Evolutionary conservation across 1,140 invertebrate genomes (phyloP), one percentile per base, ranked within the genome.

Genomic region (Formica exsecta): DNA sequence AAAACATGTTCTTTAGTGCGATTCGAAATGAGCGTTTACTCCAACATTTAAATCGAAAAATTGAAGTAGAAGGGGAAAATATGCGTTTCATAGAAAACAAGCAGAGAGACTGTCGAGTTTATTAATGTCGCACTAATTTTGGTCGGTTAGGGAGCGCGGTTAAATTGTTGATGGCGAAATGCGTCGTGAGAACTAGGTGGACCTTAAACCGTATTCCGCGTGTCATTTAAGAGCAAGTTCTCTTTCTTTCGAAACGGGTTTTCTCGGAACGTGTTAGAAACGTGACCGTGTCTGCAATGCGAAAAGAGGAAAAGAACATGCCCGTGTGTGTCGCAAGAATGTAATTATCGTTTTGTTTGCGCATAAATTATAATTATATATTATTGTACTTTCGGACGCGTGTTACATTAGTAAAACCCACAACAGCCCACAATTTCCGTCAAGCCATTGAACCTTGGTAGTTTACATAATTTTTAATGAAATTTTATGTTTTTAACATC

Each of bases 141-240:
- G 22, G 32, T 54, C 48, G 32, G 3, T 22, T 68, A 44, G 65
- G 61, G 16, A 65, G 29, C 3, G 32, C 64, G 48, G 54, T 54
- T 86, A 86, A 44, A 41, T 29, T 32, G 73, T 4, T 9, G 54
- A 81, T 89, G 86, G 86, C 88, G 81, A 89, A 89, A 89, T 68
- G 36, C 57, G 48, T 3, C 87, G 87, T 89, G 88, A 89, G 88
- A 89, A 89, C 88, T 89, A 89, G 88, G 87, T 85, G 83, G 79
- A 66, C 61, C 71, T 89, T 76, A 51, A 89, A 71, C 25, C 73
- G 84, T 89, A 75, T 86, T 77, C 41, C 68, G 73, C 19, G 68
- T 84, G 79, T 86, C 77, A 59, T 54, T 73, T 77, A 48, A 6
- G 32, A 81, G 79, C 89, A 61, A 89, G 77, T 89, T 90, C 89